Percentiles rank a stretch among this genome's conserved stretches.
Conservation (phyloP, 2,113 vertebrate genomes). For the Hippocampus zosterae region DNA sequence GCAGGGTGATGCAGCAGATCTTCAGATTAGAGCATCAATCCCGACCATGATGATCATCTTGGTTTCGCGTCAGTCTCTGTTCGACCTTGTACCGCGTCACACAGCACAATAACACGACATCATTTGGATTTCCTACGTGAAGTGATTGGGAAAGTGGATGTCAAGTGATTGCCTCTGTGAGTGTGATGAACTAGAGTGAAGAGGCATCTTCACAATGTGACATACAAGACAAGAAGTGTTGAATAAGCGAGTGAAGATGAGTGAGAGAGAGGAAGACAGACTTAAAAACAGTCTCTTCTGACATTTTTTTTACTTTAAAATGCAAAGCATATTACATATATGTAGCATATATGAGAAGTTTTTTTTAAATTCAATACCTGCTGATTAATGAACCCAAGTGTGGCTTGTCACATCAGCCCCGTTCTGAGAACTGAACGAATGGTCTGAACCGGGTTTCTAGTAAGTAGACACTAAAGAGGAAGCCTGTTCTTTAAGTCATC, state of each 20-base stretch:
- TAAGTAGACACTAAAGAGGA: constrained; percentile 22
- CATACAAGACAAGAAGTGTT: neutral
- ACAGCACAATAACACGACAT: neutral
- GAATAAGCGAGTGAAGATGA: neutral
- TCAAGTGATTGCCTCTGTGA: constrained; percentile 8
- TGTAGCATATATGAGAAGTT: neutral
- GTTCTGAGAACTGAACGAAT: constrained; percentile 17
- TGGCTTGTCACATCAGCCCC: constrained; percentile 13
- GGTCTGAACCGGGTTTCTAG: constrained; percentile 16
- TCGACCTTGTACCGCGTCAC: neutral
- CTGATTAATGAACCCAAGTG: constrained; percentile 14
- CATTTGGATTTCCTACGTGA: neutral
- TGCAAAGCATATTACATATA: too few species aligned
- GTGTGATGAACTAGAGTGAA: neutral
- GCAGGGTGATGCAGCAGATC: neutral
- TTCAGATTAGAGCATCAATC: constrained; percentile 9
- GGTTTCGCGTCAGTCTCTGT: neutral
- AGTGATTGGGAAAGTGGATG: constrained; percentile 18
- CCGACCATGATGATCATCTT: neutral
- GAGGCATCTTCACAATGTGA: neutral
- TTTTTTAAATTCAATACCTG: neutral
- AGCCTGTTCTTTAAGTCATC: constrained; percentile 38
- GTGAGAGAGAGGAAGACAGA: neutral
- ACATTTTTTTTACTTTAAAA: neutral
- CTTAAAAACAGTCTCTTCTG: neutral